phyloP scores from a whole-genome alignment of 2,113 vertebrate species.

The Australoheros scitulus region DNA sequence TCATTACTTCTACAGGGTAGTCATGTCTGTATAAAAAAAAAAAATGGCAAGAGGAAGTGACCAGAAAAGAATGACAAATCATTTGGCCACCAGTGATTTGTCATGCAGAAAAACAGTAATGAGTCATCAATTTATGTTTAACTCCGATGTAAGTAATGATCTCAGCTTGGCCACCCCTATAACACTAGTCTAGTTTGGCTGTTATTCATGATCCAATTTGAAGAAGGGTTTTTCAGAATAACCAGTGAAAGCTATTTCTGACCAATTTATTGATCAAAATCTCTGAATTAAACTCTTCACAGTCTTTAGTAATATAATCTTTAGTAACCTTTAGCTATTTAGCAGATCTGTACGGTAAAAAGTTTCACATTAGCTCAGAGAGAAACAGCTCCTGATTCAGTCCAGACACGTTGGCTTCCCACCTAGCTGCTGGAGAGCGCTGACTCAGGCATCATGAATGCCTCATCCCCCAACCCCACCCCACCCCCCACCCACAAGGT shows the following conservation, averaged over 20 bases:
- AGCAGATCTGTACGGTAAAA: neutral
- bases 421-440: neutral
- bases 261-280: neutral
- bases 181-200: neutral
- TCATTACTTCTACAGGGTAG: neutral
- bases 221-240: neutral
- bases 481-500: neutral
- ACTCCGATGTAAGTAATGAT: neutral
- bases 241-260: neutral
- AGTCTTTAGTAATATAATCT: neutral
- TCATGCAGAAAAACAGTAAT: neutral
- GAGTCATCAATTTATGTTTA: neutral
- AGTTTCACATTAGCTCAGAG: neutral
- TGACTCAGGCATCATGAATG: slow-evolving; percentile 29
- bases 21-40: neutral
- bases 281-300: neutral
- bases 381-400: neutral
- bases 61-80: neutral
- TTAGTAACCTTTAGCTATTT: neutral
- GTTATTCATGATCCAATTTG: neutral
- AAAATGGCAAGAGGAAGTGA: neutral
- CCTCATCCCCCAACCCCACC: neutral
- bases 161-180: neutral
- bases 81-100: neutral
- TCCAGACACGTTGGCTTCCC: slow-evolving; percentile 15